phyloP scores from a whole-genome alignment of 2,113 vertebrate genomes.

The Macroglossus sobrinus region DNA sequence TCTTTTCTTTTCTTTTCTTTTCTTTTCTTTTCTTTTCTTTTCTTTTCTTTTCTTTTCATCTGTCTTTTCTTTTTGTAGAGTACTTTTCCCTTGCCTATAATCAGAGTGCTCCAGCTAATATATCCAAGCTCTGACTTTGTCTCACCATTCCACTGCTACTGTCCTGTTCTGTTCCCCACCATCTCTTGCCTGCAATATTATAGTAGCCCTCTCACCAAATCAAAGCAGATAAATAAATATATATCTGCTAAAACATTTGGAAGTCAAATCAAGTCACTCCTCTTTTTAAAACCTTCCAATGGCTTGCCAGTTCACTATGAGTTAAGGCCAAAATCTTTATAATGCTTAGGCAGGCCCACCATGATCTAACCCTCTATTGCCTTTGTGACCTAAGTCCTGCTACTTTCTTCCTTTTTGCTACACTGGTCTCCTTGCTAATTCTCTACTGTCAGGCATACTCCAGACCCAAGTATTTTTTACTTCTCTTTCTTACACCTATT shows the following conservation, averaged over 20 bases:
- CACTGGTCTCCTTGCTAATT: neutral
- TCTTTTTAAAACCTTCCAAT: neutral
- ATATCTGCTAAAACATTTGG: neutral
- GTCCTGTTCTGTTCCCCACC: neutral
- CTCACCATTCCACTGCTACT: neutral
- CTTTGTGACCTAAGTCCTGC: neutral
- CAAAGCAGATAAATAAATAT: neutral
- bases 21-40: too few species aligned
- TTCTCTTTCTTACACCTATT: neutral
- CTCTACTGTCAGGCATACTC: neutral
- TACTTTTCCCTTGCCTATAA: neutral
- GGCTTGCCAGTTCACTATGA: neutral
- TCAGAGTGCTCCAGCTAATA: neutral
- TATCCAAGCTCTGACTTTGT: neutral
- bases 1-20: too few species aligned
- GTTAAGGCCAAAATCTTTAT: neutral
- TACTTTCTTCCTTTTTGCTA: neutral
- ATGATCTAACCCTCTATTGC: neutral
- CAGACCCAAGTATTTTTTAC: neutral
- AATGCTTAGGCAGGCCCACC: neutral
- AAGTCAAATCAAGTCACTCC: neutral
- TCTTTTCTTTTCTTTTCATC: too few species aligned
- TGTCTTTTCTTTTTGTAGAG: neutral
- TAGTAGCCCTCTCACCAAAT: neutral
- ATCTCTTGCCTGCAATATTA: neutral